Percentiles rank a stretch among this genome's conserved stretches.
These are phyloP conservation scores for Ephialtes manifestator DNA, from an alignment of 2,888 invertebrate species.

Conservation along the genomic window DNA sequence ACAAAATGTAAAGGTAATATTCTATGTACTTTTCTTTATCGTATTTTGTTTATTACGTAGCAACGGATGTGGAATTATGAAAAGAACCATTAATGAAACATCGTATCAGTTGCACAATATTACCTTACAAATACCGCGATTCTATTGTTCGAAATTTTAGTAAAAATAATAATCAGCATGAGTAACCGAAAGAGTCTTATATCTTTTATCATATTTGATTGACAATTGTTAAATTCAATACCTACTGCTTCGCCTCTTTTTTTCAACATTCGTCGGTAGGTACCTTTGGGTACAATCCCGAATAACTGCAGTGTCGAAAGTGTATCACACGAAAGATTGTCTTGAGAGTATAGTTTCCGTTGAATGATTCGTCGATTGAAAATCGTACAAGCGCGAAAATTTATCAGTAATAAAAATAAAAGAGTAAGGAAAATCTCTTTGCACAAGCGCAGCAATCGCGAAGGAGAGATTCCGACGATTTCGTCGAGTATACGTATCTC, in stretches of 20 bases:
- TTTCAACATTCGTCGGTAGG: background rate
- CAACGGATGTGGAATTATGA: too few relatives aligned
- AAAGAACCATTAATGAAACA: too few relatives aligned
- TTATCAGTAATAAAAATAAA: constrained; percentile 11
- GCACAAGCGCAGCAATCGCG: constrained; percentile 31
- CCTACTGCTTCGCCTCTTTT: background rate
- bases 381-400: constrained; percentile 20
- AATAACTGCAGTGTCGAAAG: background rate
- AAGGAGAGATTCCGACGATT: constrained; percentile 30
- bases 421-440: constrained; percentile 28
- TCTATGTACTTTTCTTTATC: too few relatives aligned
- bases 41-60: too few relatives aligned
- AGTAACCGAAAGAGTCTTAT: too few relatives aligned
- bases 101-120: too few relatives aligned
- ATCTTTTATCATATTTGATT: background rate
- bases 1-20: too few relatives aligned
- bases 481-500: constrained; percentile 20
- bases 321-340: constrained; percentile 16
- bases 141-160: too few relatives aligned
- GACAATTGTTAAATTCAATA: background rate
- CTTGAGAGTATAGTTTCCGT: constrained; percentile 8
- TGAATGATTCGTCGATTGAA: constrained; percentile 35
- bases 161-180: too few relatives aligned
- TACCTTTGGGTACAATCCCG: background rate
- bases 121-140: too few relatives aligned